Evolutionary conservation across 1,140 invertebrate species (phyloP), one percentile per base, ranked within the genome.

Genomic region (Lasioglossum albipes): DNA sequence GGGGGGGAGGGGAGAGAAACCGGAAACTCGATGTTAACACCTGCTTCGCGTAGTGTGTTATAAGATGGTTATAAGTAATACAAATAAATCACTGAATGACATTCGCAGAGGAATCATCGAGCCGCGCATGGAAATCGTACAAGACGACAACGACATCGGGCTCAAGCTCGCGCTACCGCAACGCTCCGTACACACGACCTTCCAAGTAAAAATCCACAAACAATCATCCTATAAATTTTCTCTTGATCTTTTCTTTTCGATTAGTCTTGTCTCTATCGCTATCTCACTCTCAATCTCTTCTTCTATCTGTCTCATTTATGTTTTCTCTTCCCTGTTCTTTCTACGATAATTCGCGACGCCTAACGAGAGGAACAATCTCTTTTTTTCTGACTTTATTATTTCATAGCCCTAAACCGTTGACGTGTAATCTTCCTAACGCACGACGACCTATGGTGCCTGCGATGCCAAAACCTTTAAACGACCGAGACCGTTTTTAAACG

Each of bases 121-220:
- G 91, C 91, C 92, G 92, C 87, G 92, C 91, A 89, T 93, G 93
- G 93, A 93, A 93, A 89, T 93, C 92, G 74, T 93, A 93, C 93
- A 93, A 93, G 92, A 93, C 93, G 79, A 92, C 93, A 87, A 91
- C 93, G 73, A 91, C 92, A 77, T 88, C 93, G 85, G 90, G 92
- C 88, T 90, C 91, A 88, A 88, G 88, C 76, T 91, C 92, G 89
- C 93, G 93, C 87, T 93, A 90, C 87, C 92, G 92, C 84, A 88
- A 89, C 81, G 89, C 92, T 81, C 93, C 93, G 73, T 93, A 93
- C 85, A 86, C 91, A 84, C 92, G 93, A 79, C 92, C 93, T 82
- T 88, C 88, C 89, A 93, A 93, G 92, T 93, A 92, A 93, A 91
- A 72, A 82, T 65, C 81, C 79, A 76, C 10, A 79, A 78, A 84